Evolutionary conservation across 2,888 invertebrate species (phyloP).

Genomic region (Cremastobaeus sp.): DNA sequence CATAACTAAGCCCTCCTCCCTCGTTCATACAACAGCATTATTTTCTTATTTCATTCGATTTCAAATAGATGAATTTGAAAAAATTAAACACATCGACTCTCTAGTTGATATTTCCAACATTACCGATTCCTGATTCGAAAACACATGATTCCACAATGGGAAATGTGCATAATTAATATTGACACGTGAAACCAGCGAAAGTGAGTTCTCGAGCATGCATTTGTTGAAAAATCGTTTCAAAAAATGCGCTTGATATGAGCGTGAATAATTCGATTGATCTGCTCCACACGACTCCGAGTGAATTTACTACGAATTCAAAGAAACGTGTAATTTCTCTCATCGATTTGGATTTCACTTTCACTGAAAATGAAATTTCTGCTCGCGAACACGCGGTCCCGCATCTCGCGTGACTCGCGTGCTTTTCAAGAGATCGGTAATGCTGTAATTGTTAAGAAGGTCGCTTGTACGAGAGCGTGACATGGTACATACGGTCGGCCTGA

Average conservation of each 20-base stretch:
- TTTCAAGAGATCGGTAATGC: conserved; percentile 30
- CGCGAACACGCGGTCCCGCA: conserved; percentile 14
- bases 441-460: conserved; percentile 51
- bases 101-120: no score
- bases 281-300: conserved; percentile 6
- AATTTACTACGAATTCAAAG: conserved; percentile 7
- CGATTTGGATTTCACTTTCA: conserved; percentile 47
- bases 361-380: conserved; percentile 43
- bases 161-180: conserved; percentile 20
- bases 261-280: conserved; percentile 8
- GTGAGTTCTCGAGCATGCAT: no score
- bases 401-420: conserved; percentile 38
- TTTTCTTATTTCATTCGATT: no score
- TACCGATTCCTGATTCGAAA: no score
- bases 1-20: no score
- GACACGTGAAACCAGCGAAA: conserved; percentile 26
- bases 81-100: no score
- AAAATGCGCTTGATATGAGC: conserved; percentile 3
- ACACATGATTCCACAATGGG: not conserved
- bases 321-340: conserved; percentile 44
- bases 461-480: conserved; percentile 40
- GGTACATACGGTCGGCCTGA: conserved; percentile 87
- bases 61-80: no score
- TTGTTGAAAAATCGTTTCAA: not conserved
- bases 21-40: no score